Conservation (phyloP, 2,797 vertebrate species). For the Galaxias olidus region DNA sequence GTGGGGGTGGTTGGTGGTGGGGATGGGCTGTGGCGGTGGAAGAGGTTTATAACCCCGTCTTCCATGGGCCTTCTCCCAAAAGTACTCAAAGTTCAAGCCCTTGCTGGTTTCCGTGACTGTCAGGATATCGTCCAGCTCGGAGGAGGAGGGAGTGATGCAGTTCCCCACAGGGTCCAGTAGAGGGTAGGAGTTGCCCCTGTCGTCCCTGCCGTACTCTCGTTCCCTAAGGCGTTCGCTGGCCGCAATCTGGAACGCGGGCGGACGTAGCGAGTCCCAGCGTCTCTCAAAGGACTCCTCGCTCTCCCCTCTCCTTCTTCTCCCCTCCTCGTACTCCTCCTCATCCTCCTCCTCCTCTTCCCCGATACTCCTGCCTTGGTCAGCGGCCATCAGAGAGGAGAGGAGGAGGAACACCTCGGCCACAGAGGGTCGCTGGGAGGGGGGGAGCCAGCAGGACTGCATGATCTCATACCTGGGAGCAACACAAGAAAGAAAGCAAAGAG, state of each 20-base stretch:
- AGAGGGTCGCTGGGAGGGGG: slow-evolving; percentile 84
- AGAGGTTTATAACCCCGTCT: slow-evolving; percentile 84
- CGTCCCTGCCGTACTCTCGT: slow-evolving; percentile 68
- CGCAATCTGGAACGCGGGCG: slow-evolving; percentile 72
- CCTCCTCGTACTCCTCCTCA: slow-evolving; percentile 72
- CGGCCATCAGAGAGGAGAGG: slow-evolving; percentile 86
- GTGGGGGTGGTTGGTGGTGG: slow-evolving; percentile 79
- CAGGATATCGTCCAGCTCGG: slow-evolving; percentile 89
- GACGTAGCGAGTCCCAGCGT: slow-evolving; percentile 86
- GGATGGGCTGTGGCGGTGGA: slow-evolving; percentile 78
- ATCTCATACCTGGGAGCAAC: slow-evolving; percentile 86
- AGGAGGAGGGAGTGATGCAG: slow-evolving; percentile 74
- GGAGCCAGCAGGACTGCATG: slow-evolving; percentile 93
- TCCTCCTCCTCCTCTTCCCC: slow-evolving; percentile 83
- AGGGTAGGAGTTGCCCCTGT: slow-evolving; percentile 80
- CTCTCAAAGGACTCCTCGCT: slow-evolving; percentile 85
- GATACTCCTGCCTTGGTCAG: slow-evolving; percentile 76
- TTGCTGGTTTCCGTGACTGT: slow-evolving; percentile 93
- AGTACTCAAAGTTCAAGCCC: slow-evolving; percentile 93
- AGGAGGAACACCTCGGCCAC: slow-evolving; percentile 90
- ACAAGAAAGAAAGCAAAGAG: slow-evolving; percentile 12
- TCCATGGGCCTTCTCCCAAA: slow-evolving; percentile 91
- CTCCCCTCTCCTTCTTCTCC: slow-evolving; percentile 75
- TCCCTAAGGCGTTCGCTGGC: slow-evolving; percentile 77
- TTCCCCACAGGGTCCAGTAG: slow-evolving; percentile 82